These are phyloP conservation scores for Quiscalus mexicanus DNA, from an alignment of 2,113 vertebrate species.

Conservation along the genomic window DNA sequence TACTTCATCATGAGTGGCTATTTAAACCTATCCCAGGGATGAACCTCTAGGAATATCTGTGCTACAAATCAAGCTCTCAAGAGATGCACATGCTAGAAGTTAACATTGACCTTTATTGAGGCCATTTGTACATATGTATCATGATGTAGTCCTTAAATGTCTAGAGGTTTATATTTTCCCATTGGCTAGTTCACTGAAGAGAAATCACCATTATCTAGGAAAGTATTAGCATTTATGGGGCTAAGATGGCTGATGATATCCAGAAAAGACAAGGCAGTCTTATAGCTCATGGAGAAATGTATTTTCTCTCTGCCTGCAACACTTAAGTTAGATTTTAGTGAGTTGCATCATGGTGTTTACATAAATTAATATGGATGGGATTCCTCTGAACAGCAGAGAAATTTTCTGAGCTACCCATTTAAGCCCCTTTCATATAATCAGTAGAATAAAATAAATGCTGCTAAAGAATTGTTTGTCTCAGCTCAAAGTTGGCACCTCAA, in stretches of 20 bases:
- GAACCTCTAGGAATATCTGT: not conserved
- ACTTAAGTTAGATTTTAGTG: not conserved
- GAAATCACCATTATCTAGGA: not conserved
- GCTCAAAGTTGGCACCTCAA: not conserved
- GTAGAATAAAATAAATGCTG: not conserved
- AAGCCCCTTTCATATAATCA: not conserved
- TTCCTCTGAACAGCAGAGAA: not conserved
- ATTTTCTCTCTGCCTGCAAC: not conserved
- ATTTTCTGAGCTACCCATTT: not conserved
- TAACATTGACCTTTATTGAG: not conserved
- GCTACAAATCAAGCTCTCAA: not conserved
- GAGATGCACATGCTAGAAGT: not conserved
- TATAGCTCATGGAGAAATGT: not conserved
- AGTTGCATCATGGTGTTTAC: not conserved
- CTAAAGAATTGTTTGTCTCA: not conserved
- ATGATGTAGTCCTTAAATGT: not conserved
- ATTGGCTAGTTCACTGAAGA: not conserved
- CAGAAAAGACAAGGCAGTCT: not conserved
- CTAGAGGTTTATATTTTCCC: not conserved
- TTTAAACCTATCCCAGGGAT: not conserved
- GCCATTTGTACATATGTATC: not conserved
- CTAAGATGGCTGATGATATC: not conserved
- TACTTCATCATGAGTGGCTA: not conserved
- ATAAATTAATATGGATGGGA: not conserved
- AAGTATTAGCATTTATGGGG: not conserved